phyloP scores from a whole-genome alignment of 1,140 invertebrate species.

The Zaprionus ornatus region DNA sequence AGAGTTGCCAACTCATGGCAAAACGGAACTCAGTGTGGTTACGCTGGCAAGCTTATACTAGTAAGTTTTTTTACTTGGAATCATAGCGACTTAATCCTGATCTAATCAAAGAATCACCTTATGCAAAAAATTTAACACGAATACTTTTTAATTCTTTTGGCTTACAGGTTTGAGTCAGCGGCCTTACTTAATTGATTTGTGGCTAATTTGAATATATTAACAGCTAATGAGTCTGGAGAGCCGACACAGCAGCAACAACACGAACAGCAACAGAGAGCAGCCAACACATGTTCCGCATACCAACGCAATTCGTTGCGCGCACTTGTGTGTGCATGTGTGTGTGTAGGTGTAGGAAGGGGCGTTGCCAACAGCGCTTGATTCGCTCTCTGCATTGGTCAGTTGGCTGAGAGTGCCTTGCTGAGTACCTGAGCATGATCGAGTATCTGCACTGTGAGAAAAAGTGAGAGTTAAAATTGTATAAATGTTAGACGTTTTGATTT shows the following conservation, averaged over 20 bases:
- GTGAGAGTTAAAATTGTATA: background rate
- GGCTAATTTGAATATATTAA: conserved; percentile 76
- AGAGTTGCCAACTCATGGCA: conserved; percentile 64
- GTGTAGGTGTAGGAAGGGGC: conserved; percentile 49
- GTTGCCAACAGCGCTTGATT: conserved; percentile 52
- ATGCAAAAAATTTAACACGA: conserved; percentile 17
- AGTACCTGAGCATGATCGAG: conserved; percentile 34
- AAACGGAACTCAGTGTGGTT: conserved; percentile 13
- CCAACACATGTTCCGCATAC: background rate
- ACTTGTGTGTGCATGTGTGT: background rate
- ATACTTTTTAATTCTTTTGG: conserved; percentile 25
- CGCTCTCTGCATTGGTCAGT: conserved; percentile 65
- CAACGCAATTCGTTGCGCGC: conserved; percentile 1
- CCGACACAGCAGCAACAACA: conserved; percentile 36
- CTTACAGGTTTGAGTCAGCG: conserved; percentile 46
- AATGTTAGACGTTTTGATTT: background rate
- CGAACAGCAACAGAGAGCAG: background rate
- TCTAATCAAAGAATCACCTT: conserved; percentile 46
- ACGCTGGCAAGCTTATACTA: background rate
- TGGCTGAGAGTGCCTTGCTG: conserved; percentile 33
- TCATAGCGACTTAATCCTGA: conserved; percentile 32
- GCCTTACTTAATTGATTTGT: conserved; percentile 69
- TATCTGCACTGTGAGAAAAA: conserved; percentile 45
- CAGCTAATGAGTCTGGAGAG: conserved; percentile 62
- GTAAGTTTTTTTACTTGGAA: background rate